Percentiles rank a stretch among this genome's conserved stretches.
Evolutionary conservation across 2,888 invertebrate genomes (phyloP).

Genomic region (Leptopilina syphax): DNA sequence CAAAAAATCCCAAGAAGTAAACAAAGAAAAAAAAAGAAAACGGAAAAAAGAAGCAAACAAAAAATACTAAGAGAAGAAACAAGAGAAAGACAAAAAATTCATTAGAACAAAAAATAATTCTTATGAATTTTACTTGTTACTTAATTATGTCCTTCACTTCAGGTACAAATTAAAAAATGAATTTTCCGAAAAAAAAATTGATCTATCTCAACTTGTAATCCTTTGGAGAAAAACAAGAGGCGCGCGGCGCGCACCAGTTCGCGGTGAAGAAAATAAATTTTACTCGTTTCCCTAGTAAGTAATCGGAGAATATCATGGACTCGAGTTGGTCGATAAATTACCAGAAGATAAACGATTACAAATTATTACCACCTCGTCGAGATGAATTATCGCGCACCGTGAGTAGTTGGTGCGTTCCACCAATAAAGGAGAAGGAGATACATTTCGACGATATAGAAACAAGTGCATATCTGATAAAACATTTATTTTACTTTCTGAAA

Average conservation of each 20-base stretch:
- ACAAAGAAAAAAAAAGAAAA: no score
- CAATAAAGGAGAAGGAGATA: neutral
- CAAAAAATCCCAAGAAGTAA: no score
- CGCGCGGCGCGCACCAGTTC: conserved; percentile 8
- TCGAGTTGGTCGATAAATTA: conserved; percentile 13
- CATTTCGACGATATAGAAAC: neutral
- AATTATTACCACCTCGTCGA: conserved; percentile 28
- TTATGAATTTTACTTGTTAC: no score
- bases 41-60: no score
- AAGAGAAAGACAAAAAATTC: no score
- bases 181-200: neutral
- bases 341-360: conserved; percentile 24
- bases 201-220: neutral
- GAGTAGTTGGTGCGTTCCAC: conserved; percentile 15
- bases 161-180: no score
- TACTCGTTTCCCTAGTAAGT: conserved; percentile 11
- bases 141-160: no score
- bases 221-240: neutral
- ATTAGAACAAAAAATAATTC: no score
- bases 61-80: no score
- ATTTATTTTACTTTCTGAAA: neutral
- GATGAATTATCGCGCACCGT: conserved; percentile 10
- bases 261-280: neutral
- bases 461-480: neutral
- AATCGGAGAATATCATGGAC: conserved; percentile 15